Evolutionary conservation across 2,797 vertebrate species (phyloP), one percentile per base, ranked within the genome.

Genomic region (Danio kyathit): DNA sequence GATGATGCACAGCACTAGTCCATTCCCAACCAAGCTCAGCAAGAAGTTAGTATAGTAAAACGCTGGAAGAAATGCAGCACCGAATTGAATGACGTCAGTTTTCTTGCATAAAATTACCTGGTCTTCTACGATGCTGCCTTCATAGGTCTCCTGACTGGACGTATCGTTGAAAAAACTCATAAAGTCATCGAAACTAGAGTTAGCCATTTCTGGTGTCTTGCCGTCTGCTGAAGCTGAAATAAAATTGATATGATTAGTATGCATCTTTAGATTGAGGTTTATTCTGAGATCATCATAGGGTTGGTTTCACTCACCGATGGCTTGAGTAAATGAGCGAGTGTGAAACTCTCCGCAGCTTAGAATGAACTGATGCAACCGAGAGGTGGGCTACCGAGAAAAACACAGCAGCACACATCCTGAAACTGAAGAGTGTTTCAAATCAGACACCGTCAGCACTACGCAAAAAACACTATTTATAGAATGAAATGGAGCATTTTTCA

Each of bases 21-120:
- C 86, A 1, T 95, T 95, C 10, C 94, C 94, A 14, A 94, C 0
- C 82, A 91, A 86, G 84, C 94, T 95, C 19, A 95, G 73, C 8
- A 93, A 44, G 85, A 95, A 95, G 86, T 89, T 94, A 65, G 80
- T 3, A 3, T 82, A 92, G 88, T 93, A 95, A 84, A 95, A 94
- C 1, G 79, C 1, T 0, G 95, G 95, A 49, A 95, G 90, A 67
- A 93, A 65, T 0, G 0, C 46, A 0, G 91, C 89, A 1, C 91
- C 94, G 8, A 95, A 95, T 3, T n/a, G 0, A 60, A 90, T 90
- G 77, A 94, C 85, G 0, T 11, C 2, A 0, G 0, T 5, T 59
- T 89, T 93, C 0, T 19, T 0, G 19, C 95, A 95, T 19, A 92
- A 43, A 4, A 0, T 0, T 44, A 92, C 92, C 0, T 0, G 29